Evolutionary conservation across 2,888 invertebrate genomes (phyloP).

Genomic region (Agrochola lota): DNA sequence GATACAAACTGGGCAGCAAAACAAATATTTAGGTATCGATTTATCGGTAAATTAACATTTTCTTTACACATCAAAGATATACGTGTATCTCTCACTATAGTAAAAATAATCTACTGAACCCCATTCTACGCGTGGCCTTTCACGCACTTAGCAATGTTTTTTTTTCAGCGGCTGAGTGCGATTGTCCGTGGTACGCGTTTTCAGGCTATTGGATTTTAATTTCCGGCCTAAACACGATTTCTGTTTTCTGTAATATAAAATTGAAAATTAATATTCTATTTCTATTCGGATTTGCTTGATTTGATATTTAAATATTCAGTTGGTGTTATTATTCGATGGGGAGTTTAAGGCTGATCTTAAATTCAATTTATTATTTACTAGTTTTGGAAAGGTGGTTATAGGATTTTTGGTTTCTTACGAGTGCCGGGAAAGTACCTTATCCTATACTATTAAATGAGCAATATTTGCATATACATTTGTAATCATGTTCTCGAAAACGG

Average conservation of each 20-base stretch:
- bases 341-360: slow-evolving; percentile 14
- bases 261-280: slow-evolving; percentile 53
- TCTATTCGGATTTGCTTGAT: slow-evolving; percentile 47
- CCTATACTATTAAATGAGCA: too few species aligned
- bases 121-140: not conserved
- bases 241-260: slow-evolving; percentile 57
- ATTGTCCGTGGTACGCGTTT: slow-evolving; percentile 63
- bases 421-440: not conserved
- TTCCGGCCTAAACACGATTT: slow-evolving; percentile 61
- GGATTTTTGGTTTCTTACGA: not conserved
- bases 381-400: not conserved
- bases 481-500: too few species aligned
- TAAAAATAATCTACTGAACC: slow-evolving; percentile 27
- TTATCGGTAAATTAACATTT: not conserved
- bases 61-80: not conserved
- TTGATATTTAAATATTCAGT: slow-evolving; percentile 57
- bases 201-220: slow-evolving; percentile 69
- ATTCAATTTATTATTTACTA: slow-evolving; percentile 41
- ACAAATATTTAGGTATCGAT: not conserved
- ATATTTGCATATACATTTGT: too few species aligned
- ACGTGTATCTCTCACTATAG: not conserved
- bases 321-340: slow-evolving; percentile 31
- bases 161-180: slow-evolving; percentile 57
- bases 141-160: slow-evolving; percentile 25
- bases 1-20: not conserved